phyloP scores from a whole-genome alignment of 2,888 invertebrate genomes.

The Ctena decussata region DNA sequence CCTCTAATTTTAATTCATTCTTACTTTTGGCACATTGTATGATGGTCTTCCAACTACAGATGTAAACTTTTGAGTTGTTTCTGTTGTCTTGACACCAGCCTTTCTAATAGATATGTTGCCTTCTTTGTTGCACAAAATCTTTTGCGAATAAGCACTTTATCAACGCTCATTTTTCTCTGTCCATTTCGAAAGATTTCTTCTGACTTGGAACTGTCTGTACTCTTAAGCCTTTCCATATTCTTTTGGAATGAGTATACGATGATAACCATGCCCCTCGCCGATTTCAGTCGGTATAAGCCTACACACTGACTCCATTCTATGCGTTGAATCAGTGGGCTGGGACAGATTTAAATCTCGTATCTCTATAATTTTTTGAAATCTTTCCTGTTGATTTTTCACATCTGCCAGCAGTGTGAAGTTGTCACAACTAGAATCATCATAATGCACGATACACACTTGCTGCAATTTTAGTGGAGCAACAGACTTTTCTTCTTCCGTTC shows the following conservation, averaged over 20 bases:
- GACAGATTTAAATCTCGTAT: not conserved
- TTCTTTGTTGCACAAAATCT: slow-evolving; percentile 24
- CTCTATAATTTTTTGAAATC: not conserved
- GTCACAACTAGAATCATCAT: slow-evolving; percentile 1
- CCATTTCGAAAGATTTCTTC: not conserved
- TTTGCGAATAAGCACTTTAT: not conserved
- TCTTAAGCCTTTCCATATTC: not conserved
- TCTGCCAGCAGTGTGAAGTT: not conserved
- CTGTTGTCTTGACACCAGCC: not conserved
- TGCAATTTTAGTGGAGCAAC: too few relatives aligned
- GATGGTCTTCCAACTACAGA: not conserved
- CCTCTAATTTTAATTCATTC: not conserved
- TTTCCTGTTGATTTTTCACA: not conserved
- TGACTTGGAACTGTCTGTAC: not conserved
- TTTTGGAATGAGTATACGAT: slow-evolving; percentile 12
- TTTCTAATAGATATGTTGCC: not conserved
- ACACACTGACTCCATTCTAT: not conserved
- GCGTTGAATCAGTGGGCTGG: too few relatives aligned
- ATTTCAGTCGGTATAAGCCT: not conserved
- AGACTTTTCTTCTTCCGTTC: not conserved
- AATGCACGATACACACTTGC: too few relatives aligned
- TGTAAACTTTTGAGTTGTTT: not conserved
- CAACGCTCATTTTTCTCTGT: not conserved
- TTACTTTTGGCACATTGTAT: not conserved
- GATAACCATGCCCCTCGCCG: slow-evolving; percentile 13